Evolutionary conservation across 2,113 vertebrate genomes (phyloP).

Genomic region (Anarrhichthys ocellatus): DNA sequence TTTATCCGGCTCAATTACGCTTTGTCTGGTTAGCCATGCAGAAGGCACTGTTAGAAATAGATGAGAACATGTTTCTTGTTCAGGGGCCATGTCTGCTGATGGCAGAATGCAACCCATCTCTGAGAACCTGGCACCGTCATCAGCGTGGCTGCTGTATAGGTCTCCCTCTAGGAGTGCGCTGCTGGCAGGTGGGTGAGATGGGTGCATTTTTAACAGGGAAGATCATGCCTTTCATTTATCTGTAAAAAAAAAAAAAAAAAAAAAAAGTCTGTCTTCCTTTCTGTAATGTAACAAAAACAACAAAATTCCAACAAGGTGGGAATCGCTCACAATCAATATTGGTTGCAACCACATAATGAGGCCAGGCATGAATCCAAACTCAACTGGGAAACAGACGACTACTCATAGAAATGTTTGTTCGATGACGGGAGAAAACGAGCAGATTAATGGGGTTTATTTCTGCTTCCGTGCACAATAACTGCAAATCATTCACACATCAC

Average conservation of each 20-base stretch:
- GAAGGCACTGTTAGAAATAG: conserved; percentile 55
- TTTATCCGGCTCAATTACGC: conserved; percentile 69
- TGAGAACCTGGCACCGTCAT: conserved; percentile 33
- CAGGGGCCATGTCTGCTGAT: conserved; percentile 15
- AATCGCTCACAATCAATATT: not conserved
- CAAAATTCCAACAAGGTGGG: not conserved
- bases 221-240: conserved; percentile 20
- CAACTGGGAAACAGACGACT: not conserved
- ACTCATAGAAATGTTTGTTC: conserved; percentile 16
- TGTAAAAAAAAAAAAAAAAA: not conserved
- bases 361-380: conserved; percentile 13
- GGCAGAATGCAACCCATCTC: conserved; percentile 41
- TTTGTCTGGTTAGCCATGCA: conserved; percentile 70
- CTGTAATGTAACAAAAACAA: not conserved
- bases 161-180: conserved; percentile 22
- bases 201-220: conserved; percentile 18
- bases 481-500: conserved; percentile 45
- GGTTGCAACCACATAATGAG: not conserved
- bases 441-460: conserved; percentile 36
- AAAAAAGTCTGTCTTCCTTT: not conserved
- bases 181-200: conserved; percentile 4
- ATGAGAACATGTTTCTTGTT: conserved; percentile 61
- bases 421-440: conserved; percentile 1
- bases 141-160: conserved; percentile 31
- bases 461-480: conserved; percentile 30